Base-by-base conservation (phyloP, 1,140 invertebrate genomes). In the Drosophila busckii region DNA sequence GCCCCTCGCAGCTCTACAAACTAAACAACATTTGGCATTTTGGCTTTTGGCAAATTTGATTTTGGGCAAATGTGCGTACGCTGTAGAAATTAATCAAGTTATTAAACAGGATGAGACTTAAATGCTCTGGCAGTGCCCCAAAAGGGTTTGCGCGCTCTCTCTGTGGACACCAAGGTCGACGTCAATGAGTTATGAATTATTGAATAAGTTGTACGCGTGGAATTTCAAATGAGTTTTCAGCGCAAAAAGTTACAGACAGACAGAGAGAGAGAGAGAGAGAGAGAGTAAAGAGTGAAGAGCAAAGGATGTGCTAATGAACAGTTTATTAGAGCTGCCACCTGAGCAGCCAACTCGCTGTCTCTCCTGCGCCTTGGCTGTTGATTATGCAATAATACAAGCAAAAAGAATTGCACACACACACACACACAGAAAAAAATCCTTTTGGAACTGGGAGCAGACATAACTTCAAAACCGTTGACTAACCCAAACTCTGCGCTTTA, bases 21-120 rank as follows among this genome's bases (percentile, higher is more conserved):
- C n/a, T n/a, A n/a, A n/a, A n/a, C n/a, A n/a, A n/a, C n/a, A n/a
- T n/a, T n/a, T n/a, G n/a, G n/a, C 46, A 26, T 58, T 67, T 45
- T 46, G 56, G 53, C n/a, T n/a, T 65, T 68, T 65, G 50, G 55
- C 69, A 82, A 80, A 70, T 82, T 75, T 70, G 76, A 82, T 82
- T 75, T 83, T 41, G 65, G 44, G 64, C 40, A 44, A 54, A 75
- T 70, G 61, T 66, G 63, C 60, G 40, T n/a, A n/a, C 25, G 38
- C 28, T 50, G 45, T 50, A 38, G 46, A 55, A 82, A 75, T 82
- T 83, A 82, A 82, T 82, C 76, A 70, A 49, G 70, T 68, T 80
- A 69, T 73, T 73, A 80, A 82, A 75, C n/a, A n/a, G n/a, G n/a
- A n/a, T n/a, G n/a, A n/a, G n/a, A n/a, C n/a, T n/a, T n/a, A n/a